Percentiles rank a stretch among this genome's conserved stretches.
Evolutionary conservation across 2,797 vertebrate species (phyloP).

Genomic region (Triplophysa yarkandensis): DNA sequence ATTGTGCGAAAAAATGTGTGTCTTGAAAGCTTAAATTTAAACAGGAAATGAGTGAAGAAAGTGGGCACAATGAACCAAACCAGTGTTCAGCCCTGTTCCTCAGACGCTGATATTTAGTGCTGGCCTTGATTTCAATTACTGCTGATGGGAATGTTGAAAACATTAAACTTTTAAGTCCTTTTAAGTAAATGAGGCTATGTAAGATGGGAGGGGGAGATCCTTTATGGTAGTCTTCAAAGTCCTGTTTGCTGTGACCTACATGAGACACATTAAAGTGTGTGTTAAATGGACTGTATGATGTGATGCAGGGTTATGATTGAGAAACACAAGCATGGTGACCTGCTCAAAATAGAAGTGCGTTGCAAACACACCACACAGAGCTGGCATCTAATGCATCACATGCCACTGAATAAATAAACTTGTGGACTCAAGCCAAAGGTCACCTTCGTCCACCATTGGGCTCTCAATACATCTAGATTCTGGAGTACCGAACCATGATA

Average conservation of each 20-base stretch:
- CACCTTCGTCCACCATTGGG: not conserved
- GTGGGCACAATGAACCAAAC: not conserved
- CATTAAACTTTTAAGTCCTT: slow-evolving; percentile 11
- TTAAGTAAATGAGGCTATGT: slow-evolving; percentile 17
- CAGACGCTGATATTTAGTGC: not conserved
- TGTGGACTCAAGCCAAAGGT: not conserved
- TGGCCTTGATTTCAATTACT: slow-evolving; percentile 22
- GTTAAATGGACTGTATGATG: slow-evolving; percentile 42
- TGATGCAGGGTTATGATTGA: slow-evolving; percentile 27
- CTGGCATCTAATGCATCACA: slow-evolving; percentile 7
- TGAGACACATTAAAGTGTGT: slow-evolving; percentile 43
- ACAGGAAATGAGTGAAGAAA: not conserved
- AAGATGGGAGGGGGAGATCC: not conserved
- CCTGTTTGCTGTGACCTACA: slow-evolving; percentile 40
- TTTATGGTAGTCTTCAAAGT: slow-evolving; percentile 11
- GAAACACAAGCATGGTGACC: slow-evolving; percentile 26
- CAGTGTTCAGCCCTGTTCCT: not conserved
- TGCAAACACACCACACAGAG: slow-evolving; percentile 15
- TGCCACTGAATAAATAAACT: slow-evolving; percentile 36
- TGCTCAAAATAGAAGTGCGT: slow-evolving; percentile 42
- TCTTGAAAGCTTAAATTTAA: slow-evolving; percentile 3
- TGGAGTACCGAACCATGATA: not conserved
- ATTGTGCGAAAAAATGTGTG: not conserved
- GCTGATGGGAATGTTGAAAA: not conserved
- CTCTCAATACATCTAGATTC: not conserved